Evolutionary conservation across 2,888 invertebrate species (phyloP).

Genomic region (Nasonovia ribisnigri): DNA sequence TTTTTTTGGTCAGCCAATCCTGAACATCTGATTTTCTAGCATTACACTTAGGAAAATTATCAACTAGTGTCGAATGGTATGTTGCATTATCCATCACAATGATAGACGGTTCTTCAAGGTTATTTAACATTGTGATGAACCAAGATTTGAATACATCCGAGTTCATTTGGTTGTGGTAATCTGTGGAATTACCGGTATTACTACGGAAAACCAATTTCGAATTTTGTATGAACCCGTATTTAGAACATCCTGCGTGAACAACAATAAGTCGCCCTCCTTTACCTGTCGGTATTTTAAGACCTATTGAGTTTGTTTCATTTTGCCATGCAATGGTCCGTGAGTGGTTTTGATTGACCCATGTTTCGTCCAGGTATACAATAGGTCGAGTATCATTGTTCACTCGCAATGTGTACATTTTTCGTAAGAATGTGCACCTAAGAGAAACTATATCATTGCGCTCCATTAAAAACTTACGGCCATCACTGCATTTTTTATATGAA

Average conservation of each 20-base stretch:
- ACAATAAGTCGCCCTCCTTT: constrained; percentile 15
- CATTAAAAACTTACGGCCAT: not conserved
- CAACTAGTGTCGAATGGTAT: not conserved
- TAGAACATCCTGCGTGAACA: not conserved
- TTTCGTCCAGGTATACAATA: constrained; percentile 50
- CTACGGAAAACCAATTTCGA: not conserved
- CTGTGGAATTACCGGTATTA: not conserved
- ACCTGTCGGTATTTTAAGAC: not conserved
- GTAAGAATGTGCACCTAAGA: not conserved
- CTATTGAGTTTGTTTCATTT: not conserved
- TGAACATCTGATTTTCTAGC: not conserved
- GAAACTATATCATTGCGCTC: not conserved
- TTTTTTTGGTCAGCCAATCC: not conserved
- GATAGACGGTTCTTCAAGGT: too few species aligned
- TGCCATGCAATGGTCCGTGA: not conserved
- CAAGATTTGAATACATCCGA: constrained; percentile 50
- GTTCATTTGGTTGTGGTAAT: constrained; percentile 56
- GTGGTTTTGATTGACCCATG: constrained; percentile 53
- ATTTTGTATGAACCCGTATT: not conserved
- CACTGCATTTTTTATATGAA: not conserved
- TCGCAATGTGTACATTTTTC: not conserved
- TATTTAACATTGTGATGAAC: constrained; percentile 51
- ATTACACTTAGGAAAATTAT: not conserved
- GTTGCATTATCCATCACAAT: constrained; percentile 25
- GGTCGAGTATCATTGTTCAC: constrained; percentile 29